These are phyloP conservation scores for Perdix hodgsoniae DNA, from an alignment of 2,797 vertebrate species.

Conservation along the genomic window DNA sequence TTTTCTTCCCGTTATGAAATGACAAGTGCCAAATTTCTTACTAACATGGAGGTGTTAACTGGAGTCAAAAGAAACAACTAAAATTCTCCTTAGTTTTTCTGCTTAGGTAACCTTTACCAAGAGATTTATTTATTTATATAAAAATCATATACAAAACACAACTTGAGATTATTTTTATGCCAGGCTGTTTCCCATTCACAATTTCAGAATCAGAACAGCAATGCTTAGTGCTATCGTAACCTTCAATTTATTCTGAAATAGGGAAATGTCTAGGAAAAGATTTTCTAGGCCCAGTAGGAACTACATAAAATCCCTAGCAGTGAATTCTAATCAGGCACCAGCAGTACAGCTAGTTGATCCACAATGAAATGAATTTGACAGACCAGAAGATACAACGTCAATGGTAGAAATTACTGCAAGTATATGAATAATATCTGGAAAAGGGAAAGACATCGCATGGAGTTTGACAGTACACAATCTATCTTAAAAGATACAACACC, in stretches of 20 bases:
- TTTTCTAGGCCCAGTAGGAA: constrained; percentile 18
- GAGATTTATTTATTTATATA: neutral
- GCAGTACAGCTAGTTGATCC: constrained; percentile 45
- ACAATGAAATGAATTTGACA: constrained; percentile 21
- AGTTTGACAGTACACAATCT: constrained; percentile 22
- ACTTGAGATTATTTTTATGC: neutral
- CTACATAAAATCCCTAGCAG: constrained; percentile 33
- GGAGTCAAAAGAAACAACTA: neutral
- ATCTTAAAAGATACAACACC: constrained; percentile 1
- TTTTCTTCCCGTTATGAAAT: neutral
- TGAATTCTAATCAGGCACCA: constrained; percentile 52
- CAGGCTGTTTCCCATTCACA: neutral
- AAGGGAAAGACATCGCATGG: constrained; percentile 23
- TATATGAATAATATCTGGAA: constrained; percentile 9
- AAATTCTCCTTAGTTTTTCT: neutral
- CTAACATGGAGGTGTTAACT: neutral
- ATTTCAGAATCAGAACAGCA: neutral
- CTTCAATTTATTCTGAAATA: constrained; percentile 9
- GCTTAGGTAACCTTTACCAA: neutral
- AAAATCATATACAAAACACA: neutral
- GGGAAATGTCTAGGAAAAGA: neutral
- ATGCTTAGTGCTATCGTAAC: neutral
- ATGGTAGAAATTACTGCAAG: constrained; percentile 33
- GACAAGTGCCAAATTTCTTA: neutral
- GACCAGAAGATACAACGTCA: constrained; percentile 36